A percentile compares a stretch with the other conserved stretches of the same genome.
Conservation (phyloP, 2,113 vertebrate genomes). For the Ibidorhyncha struthersii region DNA sequence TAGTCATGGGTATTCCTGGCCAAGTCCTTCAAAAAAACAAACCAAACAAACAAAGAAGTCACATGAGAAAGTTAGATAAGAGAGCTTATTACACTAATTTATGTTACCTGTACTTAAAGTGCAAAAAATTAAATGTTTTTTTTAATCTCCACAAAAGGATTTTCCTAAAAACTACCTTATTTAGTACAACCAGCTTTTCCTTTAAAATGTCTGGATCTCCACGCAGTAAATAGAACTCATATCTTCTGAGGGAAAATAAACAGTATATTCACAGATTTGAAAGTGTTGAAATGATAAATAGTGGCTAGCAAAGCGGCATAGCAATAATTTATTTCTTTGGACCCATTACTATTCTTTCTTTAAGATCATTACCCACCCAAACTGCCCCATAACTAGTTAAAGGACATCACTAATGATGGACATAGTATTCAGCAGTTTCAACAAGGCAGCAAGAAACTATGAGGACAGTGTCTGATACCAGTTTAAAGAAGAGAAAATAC, state of each 20-base stretch:
- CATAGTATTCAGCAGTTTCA: background rate
- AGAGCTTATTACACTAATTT: background rate
- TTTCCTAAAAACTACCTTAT: background rate
- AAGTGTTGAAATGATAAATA: background rate
- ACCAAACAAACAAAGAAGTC: background rate
- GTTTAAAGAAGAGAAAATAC: background rate
- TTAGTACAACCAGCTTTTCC: background rate
- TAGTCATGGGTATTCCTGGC: conserved; percentile 78
- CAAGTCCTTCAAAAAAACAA: conserved; percentile 72
- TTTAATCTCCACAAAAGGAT: background rate
- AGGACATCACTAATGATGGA: background rate
- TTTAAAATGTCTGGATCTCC: background rate
- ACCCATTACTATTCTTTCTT: background rate
- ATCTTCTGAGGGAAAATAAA: background rate
- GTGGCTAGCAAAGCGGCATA: background rate
- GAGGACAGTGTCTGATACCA: background rate
- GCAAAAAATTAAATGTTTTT: background rate
- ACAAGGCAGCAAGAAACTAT: background rate
- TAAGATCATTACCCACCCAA: background rate
- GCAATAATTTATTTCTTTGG: background rate
- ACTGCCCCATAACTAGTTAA: background rate
- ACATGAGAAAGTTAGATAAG: background rate
- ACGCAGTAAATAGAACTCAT: background rate
- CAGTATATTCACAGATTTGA: background rate
- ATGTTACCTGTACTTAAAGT: background rate